Conservation (phyloP, 2,113 vertebrate genomes). For the Coptodon bakossiorum region DNA sequence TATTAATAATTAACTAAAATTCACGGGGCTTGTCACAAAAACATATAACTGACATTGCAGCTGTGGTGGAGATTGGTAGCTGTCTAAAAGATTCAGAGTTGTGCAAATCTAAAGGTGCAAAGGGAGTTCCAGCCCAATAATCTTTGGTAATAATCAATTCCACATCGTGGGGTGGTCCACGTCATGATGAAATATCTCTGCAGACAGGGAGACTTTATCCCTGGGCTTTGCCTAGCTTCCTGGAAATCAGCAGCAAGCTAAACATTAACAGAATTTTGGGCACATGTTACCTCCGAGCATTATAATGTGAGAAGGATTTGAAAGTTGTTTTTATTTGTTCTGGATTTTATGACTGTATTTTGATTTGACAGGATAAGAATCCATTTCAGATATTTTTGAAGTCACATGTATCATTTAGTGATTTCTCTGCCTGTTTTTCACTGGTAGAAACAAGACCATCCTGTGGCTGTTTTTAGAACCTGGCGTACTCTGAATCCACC, state of each 20-base stretch:
- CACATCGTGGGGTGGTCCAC: neutral
- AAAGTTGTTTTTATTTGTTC: neutral
- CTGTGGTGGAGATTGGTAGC: neutral
- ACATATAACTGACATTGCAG: neutral
- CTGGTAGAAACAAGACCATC: neutral
- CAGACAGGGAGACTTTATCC: conserved; percentile 38
- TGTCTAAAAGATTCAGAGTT: neutral
- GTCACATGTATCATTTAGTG: neutral
- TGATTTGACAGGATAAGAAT: neutral
- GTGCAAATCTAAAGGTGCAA: neutral
- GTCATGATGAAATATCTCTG: conserved; percentile 20
- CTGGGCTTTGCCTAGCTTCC: conserved; percentile 21
- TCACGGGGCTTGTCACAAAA: neutral
- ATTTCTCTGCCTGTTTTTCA: neutral
- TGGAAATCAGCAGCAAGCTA: conserved; percentile 45
- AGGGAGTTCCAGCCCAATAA: neutral
- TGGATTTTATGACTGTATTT: neutral
- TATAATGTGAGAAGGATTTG: neutral
- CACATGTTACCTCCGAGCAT: conserved; percentile 15
- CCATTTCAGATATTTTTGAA: neutral
- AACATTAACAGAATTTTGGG: conserved; percentile 59
- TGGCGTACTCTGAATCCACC: conserved; percentile 11
- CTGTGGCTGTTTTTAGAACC: neutral
- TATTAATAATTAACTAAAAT: neutral
- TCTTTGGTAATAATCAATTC: neutral